These are phyloP conservation scores for Rambutsinella grinnellia DNA, from an alignment of 2,888 invertebrate genomes.

Conservation along the genomic window DNA sequence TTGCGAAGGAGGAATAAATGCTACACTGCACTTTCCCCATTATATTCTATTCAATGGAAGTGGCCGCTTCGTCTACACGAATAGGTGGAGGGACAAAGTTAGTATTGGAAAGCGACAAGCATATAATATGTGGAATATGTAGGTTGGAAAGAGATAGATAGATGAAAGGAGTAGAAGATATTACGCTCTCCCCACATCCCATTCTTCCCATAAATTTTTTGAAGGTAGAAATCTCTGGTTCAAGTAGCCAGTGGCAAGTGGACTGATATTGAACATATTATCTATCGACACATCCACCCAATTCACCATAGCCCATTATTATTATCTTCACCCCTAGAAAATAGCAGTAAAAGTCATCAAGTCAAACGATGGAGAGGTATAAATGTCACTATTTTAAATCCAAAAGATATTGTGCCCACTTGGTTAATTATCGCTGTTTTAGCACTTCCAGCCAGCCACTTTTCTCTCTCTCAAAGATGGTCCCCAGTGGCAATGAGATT, in stretches of 20 bases:
- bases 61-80: no score
- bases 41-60: not conserved
- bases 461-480: no score
- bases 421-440: conserved; percentile 50
- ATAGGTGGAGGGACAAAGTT: no score
- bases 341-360: conserved; percentile 56
- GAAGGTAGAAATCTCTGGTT: conserved; percentile 30
- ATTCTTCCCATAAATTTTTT: not conserved
- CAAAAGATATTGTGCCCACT: conserved; percentile 40
- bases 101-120: no score
- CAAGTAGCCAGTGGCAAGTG: conserved; percentile 64
- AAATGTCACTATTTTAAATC: conserved; percentile 52
- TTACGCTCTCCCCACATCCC: conserved; percentile 1
- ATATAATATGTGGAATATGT: no score
- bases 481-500: no score
- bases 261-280: conserved; percentile 65
- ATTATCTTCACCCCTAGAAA: conserved; percentile 65
- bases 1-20: not conserved
- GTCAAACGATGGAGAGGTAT: conserved; percentile 46
- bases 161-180: conserved; percentile 1
- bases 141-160: not conserved
- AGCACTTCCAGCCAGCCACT: conserved; percentile 15
- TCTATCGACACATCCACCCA: conserved; percentile 66
- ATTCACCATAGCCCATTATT: conserved; percentile 65
- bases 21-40: not conserved